A percentile compares a stretch with the other conserved stretches of the same genome.
Evolutionary conservation across 2,888 invertebrate genomes (phyloP).

Genomic region (Scelioninae gen. 2): DNA sequence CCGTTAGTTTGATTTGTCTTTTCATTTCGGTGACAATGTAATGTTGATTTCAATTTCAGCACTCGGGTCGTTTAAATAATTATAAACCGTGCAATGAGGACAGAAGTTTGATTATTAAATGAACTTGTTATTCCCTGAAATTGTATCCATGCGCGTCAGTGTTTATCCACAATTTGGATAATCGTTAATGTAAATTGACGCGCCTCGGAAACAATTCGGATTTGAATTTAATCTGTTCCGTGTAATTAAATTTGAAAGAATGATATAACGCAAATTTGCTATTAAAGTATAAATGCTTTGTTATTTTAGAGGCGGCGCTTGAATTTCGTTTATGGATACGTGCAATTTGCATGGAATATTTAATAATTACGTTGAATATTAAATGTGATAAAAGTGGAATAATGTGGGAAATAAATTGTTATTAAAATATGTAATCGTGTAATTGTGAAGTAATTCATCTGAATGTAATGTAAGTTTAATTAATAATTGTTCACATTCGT

Average conservation of each 20-base stretch:
- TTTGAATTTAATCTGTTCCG: not conserved
- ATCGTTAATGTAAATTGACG: slow-evolving; percentile 16
- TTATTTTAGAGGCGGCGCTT: too few species aligned
- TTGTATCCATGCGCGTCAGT: not conserved
- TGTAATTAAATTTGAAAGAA: not conserved
- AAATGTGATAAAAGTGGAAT: too few species aligned
- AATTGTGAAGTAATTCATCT: too few species aligned
- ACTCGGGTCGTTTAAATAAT: slow-evolving; percentile 19
- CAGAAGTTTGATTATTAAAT: slow-evolving; percentile 15
- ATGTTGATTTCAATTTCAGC: slow-evolving; percentile 9
- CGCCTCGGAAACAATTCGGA: slow-evolving; percentile 4
- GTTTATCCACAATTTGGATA: slow-evolving; percentile 22
- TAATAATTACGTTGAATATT: too few species aligned
- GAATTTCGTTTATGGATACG: too few species aligned
- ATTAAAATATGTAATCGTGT: too few species aligned
- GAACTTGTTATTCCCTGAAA: slow-evolving; percentile 7
- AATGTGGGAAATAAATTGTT: too few species aligned
- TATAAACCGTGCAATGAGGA: slow-evolving; percentile 20
- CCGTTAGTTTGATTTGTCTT: slow-evolving; percentile 24
- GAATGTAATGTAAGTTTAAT: too few species aligned
- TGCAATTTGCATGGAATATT: too few species aligned
- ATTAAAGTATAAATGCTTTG: too few species aligned
- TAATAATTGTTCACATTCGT: too few species aligned
- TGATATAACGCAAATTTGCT: not conserved
- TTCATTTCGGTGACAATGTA: slow-evolving; percentile 12